Base-by-base conservation (phyloP, 30 jellyfish, hydroid and myxozoan genomes). In the Mastigias papua region DNA sequence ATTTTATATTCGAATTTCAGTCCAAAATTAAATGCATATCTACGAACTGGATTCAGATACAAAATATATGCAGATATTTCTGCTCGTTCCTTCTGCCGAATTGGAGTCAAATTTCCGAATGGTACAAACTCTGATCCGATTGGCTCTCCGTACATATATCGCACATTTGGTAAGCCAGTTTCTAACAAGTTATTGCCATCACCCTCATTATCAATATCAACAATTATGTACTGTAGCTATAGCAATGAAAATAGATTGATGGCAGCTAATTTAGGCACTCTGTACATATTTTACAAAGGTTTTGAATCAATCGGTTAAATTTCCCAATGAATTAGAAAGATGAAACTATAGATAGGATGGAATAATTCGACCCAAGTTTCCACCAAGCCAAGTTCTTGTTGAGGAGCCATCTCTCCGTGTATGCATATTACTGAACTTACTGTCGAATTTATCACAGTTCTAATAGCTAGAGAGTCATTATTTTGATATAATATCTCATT, bases 21-120 rank as follows among this genome's bases (percentile, higher is more conserved):
- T 26, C 74, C 74, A 63, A 63, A 10, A 27, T 63, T 17, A n/a
- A 63, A 13, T 22, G 42, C 26, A 8, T 4, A n/a, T n/a, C 20
- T 63, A 20, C 74, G 74, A 7, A 63, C 46, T 22, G 74, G 74
- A 27, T 63, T 63, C 42, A 23, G 74, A 8, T 63, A 63, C 74
- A 63, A 63, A 63, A 10, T 63, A 27, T 15, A n/a, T 7, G 74
- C 74, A 25, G 42, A 63, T 0, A 15, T 63, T 63, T 13, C 46
- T 19, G 20, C 37, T 9, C 37, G 42, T 6, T 0, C 74, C 0
- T 22, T 2, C 74, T 63, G 74, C 68, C 67, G 42, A 0, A 0
- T 72, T 72, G 83, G 83, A 16, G 83, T 72, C 25, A 35, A 1
- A 20, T 42, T 72, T 34, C 83, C 83, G 34, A 37, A 72, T 42